phyloP scores from a whole-genome alignment of 1,140 invertebrate species.

The Olivierus martensii region DNA sequence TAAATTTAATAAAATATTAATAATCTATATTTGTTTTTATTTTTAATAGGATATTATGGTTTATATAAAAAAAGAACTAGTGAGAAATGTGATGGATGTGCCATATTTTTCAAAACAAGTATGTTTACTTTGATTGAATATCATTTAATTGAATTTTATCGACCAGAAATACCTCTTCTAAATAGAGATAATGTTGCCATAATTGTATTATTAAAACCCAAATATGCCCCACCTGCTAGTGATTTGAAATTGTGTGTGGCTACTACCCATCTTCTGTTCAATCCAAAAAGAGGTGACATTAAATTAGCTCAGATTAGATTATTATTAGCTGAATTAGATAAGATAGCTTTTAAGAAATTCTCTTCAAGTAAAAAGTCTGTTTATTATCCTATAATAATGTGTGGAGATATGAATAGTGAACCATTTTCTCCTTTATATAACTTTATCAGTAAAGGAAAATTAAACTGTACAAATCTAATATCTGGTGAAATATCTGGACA shows the following conservation, averaged over 20 bases:
- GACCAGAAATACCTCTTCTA: conserved; percentile 38
- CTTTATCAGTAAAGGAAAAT: conserved; percentile 49
- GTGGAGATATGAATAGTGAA: conserved; percentile 78
- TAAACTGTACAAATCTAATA: conserved; percentile 38
- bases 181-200: conserved; percentile 78
- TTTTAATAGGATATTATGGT: conserved; percentile 40
- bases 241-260: conserved; percentile 52
- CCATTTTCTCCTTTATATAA: conserved; percentile 54
- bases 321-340: conserved; percentile 65
- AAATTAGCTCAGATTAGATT: conserved; percentile 65
- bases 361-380: conserved; percentile 23
- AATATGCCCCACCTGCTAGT: conserved; percentile 17
- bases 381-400: conserved; percentile 63
- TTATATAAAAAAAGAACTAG: conserved; percentile 61
- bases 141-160: conserved; percentile 43
- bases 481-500: conserved; percentile 27
- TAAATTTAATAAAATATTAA: no score
- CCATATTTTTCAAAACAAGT: conserved; percentile 55
- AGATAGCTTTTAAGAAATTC: conserved; percentile 42
- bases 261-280: conserved; percentile 90
- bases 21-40: not conserved
- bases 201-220: conserved; percentile 49
- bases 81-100: conserved; percentile 58
- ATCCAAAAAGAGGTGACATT: conserved; percentile 72
- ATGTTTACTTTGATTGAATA: conserved; percentile 47